Evolutionary conservation across 2,888 invertebrate species (phyloP), one percentile per base, ranked within the genome.

Genomic region (Agonopterix heracliana): DNA sequence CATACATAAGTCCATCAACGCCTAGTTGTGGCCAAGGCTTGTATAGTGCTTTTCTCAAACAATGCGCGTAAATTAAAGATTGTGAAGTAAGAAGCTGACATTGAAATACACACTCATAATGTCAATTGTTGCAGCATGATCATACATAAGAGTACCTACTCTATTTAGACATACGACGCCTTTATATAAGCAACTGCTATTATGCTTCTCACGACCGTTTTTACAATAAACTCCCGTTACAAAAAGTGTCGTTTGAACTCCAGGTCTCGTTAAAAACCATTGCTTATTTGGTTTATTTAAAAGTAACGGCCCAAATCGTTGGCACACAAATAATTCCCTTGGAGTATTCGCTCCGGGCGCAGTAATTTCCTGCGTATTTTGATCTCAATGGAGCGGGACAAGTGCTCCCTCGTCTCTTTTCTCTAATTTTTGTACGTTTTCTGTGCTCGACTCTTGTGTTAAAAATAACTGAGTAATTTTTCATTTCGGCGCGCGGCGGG

Each of bases 381-480:
- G 85, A 86, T 83, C 84, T 84, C 85, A 87, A 88, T 87, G 86
- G 85, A 74, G 86, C 87, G 84, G 77, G 71, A 83, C 85, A 86
- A 87, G 85, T 85, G 83, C 77, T 78, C 84, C 80, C 84, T 78
- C 79, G 74, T 78, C 78, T 83, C 82, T 79, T 84, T 83, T 81
- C 81, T 83, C 85, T 83, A 84, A 85, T 86, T 87, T 86, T 86
- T 85, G 82, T 85, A 86, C 85, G 86, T 83, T 85, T 85, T 85
- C 82, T 81, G 76, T 78, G 78, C 82, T 75, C 80, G 73, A 74
- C 76, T 78, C 74, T 82, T 78, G 78, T 79, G 83, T 85, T 86
- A 83, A 85, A 87, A 87, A 86, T 87, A 86, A 79, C 82, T 66
- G 76, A 75, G 86, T 85, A 81, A 86, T 87, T 87, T 88, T 87